Percentiles rank a stretch among this genome's conserved stretches.
phyloP scores from a whole-genome alignment of 2,797 vertebrate species.

The Ispidina picta region DNA sequence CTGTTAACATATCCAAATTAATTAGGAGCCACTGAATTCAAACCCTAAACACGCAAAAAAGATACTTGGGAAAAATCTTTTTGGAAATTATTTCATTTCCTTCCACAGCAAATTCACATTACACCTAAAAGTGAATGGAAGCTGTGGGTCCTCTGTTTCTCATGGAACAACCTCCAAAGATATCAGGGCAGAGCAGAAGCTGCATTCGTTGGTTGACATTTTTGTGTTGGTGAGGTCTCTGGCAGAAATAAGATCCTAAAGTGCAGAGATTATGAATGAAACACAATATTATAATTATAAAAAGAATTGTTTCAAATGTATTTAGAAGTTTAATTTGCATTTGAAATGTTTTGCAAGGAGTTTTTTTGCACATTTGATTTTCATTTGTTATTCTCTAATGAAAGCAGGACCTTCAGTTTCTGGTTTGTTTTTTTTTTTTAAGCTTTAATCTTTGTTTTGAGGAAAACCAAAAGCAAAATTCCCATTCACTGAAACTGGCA shows the following conservation, averaged over 20 bases:
- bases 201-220: neutral
- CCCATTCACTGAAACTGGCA: neutral
- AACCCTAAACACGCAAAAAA: conserved; percentile 13
- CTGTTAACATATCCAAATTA: conserved; percentile 57
- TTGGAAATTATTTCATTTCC: conserved; percentile 37
- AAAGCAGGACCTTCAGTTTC: neutral
- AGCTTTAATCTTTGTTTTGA: neutral
- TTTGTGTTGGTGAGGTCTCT: neutral
- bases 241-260: neutral
- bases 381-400: neutral
- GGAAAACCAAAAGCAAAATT: neutral
- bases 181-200: neutral
- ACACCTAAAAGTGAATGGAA: neutral
- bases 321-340: neutral
- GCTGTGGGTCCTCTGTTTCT: neutral
- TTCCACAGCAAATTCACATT: conserved; percentile 27
- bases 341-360: neutral
- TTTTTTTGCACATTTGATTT: neutral
- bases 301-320: neutral
- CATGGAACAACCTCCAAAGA: neutral
- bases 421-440: neutral
- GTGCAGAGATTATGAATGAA: neutral
- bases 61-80: conserved; percentile 6
- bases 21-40: conserved; percentile 51
- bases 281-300: neutral